phyloP scores from a whole-genome alignment of 2,113 vertebrate species.

The Carettochelys insculpta region DNA sequence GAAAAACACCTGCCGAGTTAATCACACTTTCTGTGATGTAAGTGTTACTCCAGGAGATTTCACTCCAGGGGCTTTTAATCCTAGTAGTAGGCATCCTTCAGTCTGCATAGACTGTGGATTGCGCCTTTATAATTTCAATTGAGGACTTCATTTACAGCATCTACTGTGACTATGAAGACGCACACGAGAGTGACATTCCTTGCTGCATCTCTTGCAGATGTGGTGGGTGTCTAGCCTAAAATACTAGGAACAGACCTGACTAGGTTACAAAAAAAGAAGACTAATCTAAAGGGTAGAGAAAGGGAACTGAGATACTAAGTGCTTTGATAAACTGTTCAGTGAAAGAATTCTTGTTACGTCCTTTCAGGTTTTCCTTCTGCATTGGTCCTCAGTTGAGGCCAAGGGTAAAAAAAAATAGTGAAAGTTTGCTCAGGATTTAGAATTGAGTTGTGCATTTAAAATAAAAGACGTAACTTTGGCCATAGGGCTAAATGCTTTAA shows the following conservation, averaged over 20 bases:
- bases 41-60: constrained; percentile 60
- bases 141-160: no score
- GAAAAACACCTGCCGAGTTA: constrained; percentile 68
- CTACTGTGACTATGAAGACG: no score
- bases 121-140: no score
- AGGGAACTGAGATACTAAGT: not conserved
- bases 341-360: constrained; percentile 59
- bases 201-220: no score
- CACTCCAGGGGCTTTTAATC: constrained; percentile 37
- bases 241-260: constrained; percentile 59
- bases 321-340: constrained; percentile 27
- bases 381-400: constrained; percentile 26
- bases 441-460: not conserved
- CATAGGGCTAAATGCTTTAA: not conserved
- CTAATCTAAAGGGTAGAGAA: not conserved
- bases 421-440: constrained; percentile 1
- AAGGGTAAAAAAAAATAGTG: constrained; percentile 26
- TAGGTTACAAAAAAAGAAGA: constrained; percentile 33
- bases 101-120: no score
- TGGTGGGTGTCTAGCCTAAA: no score
- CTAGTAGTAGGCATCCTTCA: no score
- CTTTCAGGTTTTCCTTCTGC: constrained; percentile 28
- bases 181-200: no score
- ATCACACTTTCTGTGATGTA: constrained; percentile 55
- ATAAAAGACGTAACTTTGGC: not conserved